Conservation (phyloP, 2,113 vertebrate species). For the Megaceryle maxima region DNA sequence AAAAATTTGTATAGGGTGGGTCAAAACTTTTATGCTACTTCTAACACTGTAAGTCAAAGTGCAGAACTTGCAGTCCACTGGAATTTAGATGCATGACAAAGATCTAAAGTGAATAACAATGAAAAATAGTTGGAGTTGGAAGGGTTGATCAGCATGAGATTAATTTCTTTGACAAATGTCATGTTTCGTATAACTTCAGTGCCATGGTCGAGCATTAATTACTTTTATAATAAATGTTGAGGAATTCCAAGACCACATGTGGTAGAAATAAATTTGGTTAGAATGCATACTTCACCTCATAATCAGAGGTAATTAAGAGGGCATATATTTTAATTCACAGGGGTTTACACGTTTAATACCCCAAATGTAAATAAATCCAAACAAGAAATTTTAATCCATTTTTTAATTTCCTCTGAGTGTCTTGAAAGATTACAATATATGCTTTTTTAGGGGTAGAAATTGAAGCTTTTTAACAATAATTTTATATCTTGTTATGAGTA, state of each 20-base stretch:
- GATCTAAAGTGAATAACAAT: background rate
- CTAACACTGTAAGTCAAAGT: background rate
- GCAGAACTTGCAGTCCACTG: background rate
- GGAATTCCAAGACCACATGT: background rate
- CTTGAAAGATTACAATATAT: background rate
- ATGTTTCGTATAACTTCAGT: background rate
- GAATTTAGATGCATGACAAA: background rate
- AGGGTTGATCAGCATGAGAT: background rate
- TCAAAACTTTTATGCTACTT: background rate
- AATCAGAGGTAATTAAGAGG: slow-evolving; percentile 7
- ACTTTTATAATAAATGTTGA: background rate
- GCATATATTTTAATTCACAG: background rate
- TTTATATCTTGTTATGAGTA: background rate
- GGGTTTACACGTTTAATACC: background rate
- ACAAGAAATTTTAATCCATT: background rate
- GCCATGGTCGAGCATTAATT: background rate
- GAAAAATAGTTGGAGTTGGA: background rate
- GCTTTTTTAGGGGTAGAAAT: background rate
- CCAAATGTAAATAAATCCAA: background rate
- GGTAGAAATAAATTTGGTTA: background rate
- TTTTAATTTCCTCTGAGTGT: background rate
- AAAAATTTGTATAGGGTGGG: background rate
- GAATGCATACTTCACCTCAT: background rate
- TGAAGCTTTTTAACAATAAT: background rate
- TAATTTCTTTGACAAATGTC: background rate